Evolutionary conservation across 2,113 vertebrate genomes (phyloP).

Genomic region (Gasterosteus nipponicus): DNA sequence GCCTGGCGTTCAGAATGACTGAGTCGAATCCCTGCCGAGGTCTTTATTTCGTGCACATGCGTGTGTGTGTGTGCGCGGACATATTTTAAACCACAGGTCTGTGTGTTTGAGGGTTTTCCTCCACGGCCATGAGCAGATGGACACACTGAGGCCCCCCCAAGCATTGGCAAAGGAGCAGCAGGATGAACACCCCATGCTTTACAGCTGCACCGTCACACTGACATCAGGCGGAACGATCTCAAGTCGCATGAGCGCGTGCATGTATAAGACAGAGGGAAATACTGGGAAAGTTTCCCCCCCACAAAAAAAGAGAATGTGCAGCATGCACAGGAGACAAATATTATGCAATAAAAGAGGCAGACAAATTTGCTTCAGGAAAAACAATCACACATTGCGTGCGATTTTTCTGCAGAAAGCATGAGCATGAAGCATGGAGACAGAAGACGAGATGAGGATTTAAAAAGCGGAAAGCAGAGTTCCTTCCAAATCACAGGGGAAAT

Average conservation of each 20-base stretch:
- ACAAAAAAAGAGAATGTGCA: neutral
- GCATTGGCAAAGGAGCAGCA: slow-evolving; percentile 38
- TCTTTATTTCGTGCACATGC: slow-evolving; percentile 48
- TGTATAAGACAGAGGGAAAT: slow-evolving; percentile 2
- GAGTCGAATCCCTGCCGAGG: slow-evolving; percentile 53
- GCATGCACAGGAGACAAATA: slow-evolving; percentile 1
- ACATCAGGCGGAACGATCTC: slow-evolving; percentile 60
- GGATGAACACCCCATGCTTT: slow-evolving; percentile 58
- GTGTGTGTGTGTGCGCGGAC: slow-evolving; percentile 15
- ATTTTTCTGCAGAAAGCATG: neutral
- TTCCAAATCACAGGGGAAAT: slow-evolving; percentile 31
- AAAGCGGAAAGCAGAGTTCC: slow-evolving; percentile 30
- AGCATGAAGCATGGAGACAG: slow-evolving; percentile 1
- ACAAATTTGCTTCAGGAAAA: neutral
- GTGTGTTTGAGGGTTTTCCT: slow-evolving; percentile 37
- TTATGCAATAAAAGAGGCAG: neutral
- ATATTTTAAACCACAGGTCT: slow-evolving; percentile 35
- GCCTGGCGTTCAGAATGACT: slow-evolving; percentile 46
- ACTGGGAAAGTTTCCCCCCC: neutral
- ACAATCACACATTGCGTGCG: neutral
- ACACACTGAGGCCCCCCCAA: slow-evolving; percentile 46
- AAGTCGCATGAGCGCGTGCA: slow-evolving; percentile 20
- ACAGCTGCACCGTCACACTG: slow-evolving; percentile 63
- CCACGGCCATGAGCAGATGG: slow-evolving; percentile 63
- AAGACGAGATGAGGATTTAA: slow-evolving; percentile 25